Evolutionary conservation across 2,888 invertebrate species (phyloP), one percentile per base, ranked within the genome.

Genomic region (Drosophila quinaria): DNA sequence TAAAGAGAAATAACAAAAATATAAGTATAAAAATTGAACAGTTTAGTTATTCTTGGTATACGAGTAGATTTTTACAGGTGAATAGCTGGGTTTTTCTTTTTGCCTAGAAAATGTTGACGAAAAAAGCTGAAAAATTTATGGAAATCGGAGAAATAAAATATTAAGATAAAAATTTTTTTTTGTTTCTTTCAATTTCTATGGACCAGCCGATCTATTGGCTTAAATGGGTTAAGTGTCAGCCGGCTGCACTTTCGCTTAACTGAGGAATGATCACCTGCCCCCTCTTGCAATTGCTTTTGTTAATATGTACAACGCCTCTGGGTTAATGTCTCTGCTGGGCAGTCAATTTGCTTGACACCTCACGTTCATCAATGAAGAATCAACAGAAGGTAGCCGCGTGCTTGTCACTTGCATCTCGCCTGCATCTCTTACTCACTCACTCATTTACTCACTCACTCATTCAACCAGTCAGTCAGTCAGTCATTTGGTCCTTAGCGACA

Each of bases 261-360:
- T 41, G 10, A 9, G 10, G 10, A 3, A 17, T 44, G 19, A 42
- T 42, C 13, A 42, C 17, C 17, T 11, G 4, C 1, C 11, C 42
- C 56, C 50, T 9, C 29, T 11, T 33, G 3, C 22, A 29, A 17
- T 5, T 11, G 3, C 2, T 15, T 4, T 1, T 25, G 22, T 25
- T 6, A 4, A 3, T 13, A n/a, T n/a, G n/a, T n/a, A 42, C 9
- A 19, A 68, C 80, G 74, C 71, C 87, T 25, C 70, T 84, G 84
- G 19, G 9, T 22, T 22, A 55, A n/a, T 59, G 76, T 54, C 60
- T 49, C 37, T 11, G 62, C 58, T 51, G 72, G 80, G 51, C 85
- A 83, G 92, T 92, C 92, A 92, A 91, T 91, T 92, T 82, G 80
- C 80, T 89, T 90, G 92, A 92, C 92, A 92, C 90, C 89, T 90